phyloP scores from a whole-genome alignment of 2,113 vertebrate species.

The Otocyon megalotis region DNA sequence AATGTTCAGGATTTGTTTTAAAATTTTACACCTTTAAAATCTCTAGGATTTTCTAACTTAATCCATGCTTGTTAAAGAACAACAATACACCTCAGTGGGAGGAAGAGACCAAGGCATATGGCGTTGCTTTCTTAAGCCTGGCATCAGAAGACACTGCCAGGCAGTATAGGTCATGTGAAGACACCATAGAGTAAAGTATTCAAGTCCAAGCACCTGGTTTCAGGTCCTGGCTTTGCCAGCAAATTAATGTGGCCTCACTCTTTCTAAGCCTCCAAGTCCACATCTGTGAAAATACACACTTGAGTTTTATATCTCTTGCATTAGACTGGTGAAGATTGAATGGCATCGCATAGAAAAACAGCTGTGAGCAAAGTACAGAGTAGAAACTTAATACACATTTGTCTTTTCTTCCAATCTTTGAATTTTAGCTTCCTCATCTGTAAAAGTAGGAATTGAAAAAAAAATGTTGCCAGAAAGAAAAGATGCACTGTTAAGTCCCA shows the following conservation, averaged over 20 bases:
- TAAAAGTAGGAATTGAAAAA: neutral
- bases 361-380: neutral
- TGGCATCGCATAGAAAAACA: neutral
- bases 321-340: neutral
- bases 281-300: neutral
- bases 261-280: neutral
- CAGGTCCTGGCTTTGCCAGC: constrained; percentile 46
- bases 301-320: neutral
- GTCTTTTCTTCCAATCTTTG: neutral
- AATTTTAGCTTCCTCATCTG: constrained; percentile 1
- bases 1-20: constrained; percentile 66
- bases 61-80: constrained; percentile 67
- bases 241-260: neutral
- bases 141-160: constrained; percentile 31
- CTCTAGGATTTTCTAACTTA: constrained; percentile 75
- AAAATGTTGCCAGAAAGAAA: neutral
- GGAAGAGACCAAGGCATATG: constrained; percentile 64
- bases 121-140: constrained; percentile 73
- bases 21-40: constrained; percentile 67
- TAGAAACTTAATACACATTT: neutral
- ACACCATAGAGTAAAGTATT: constrained; percentile 20
- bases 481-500: neutral
- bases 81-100: constrained; percentile 56
- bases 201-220: constrained; percentile 62
- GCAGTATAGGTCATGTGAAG: constrained; percentile 49